Conservation (phyloP, 2,797 vertebrate genomes). For the Columba guinea region DNA sequence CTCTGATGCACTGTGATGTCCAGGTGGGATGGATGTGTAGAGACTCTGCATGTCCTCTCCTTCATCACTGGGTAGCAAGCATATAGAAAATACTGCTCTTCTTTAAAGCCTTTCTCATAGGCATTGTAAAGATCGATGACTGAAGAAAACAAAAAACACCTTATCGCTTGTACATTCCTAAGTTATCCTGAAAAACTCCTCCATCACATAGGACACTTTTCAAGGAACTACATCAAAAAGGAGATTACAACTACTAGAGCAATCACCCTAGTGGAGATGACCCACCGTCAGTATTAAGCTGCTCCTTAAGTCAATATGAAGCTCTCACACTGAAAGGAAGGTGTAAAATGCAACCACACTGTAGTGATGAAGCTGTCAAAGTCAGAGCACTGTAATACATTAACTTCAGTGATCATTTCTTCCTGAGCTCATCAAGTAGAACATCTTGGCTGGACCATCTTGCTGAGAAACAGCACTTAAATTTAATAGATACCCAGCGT, state of each 20-base stretch:
- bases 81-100: neutral
- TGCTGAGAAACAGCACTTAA: conserved; percentile 13
- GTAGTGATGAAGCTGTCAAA: neutral
- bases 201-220: fast-evolving
- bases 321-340: neutral
- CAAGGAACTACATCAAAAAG: neutral
- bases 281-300: neutral
- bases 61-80: neutral
- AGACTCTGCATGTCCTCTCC: neutral
- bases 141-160: neutral
- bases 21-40: neutral
- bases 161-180: neutral
- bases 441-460: neutral
- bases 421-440: neutral
- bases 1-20: neutral
- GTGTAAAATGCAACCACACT: fast-evolving
- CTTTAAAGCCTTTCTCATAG: neutral
- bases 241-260: neutral
- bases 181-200: neutral
- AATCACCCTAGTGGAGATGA: neutral
- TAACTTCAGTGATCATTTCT: neutral
- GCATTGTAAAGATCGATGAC: neutral
- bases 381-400: neutral
- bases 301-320: neutral
- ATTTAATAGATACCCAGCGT: neutral